Evolutionary conservation across 2,888 invertebrate genomes (phyloP), one percentile per base, ranked within the genome.

Genomic region (Stenolophus ochropezus): DNA sequence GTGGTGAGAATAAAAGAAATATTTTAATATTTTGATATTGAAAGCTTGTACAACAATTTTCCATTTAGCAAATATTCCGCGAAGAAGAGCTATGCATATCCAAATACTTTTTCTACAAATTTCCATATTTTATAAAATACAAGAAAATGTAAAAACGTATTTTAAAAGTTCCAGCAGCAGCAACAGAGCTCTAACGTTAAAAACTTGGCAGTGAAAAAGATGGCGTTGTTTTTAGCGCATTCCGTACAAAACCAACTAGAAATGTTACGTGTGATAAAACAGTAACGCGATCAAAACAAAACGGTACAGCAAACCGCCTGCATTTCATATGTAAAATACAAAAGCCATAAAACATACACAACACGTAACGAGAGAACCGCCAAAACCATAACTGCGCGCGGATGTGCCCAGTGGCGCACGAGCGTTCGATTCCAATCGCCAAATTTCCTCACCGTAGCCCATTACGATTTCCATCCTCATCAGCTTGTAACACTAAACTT

Each of bases 271-370:
- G 69, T 79, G 73, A 80, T 80, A 73, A 80, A 80, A 80, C 80
- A 73, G 80, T 80, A 73, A 73, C 53, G 58, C 73, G 58, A 53
- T 51, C 53, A 80, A 80, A 80, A 80, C 80, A 80, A 80, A 71
- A 73, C 73, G 23, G 56, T 58, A 80, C 73, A 71, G 14, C 73
- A 78, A 65, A 65, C 69, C 33, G 49, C 14, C 21, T 53, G 58
- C 80, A 80, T 80, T 80, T 80, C 80, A 58, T 80, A 80, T 80
- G 80, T 80, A 80, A 80, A 80, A 80, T 80, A 80, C 80, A 73
- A 58, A 73, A 58, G 73, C 73, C 56, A 80, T 80, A 80, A 80
- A 80, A 80, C 80, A 80, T 58, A 80, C 80, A 80, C 47, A 56
- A 80, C 80, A 80, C 47, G 73, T 71, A 79, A 79, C 79, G 79